phyloP scores from a whole-genome alignment of 2,888 invertebrate species.

The Troglohyphantes excavatus region DNA sequence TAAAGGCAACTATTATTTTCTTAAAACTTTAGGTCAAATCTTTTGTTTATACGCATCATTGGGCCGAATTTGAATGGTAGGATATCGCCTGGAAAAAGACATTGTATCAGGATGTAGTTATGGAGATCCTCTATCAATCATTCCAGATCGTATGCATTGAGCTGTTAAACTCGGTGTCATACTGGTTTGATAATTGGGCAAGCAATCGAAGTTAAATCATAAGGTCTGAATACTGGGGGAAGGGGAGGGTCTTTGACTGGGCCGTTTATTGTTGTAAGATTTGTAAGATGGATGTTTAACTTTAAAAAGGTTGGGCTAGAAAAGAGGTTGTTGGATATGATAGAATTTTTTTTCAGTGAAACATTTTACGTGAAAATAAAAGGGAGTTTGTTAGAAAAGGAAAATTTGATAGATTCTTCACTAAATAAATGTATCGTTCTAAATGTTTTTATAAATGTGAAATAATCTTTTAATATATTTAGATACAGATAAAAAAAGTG shows the following conservation, averaged over 20 bases:
- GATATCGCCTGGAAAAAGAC: background rate
- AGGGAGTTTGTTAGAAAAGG: too few relatives aligned
- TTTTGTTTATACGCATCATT: constrained; percentile 16
- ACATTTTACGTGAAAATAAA: too few relatives aligned
- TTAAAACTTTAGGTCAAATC: constrained; percentile 24
- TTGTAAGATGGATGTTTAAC: background rate
- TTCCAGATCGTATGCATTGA: background rate
- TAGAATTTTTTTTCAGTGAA: too few relatives aligned
- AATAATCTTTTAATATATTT: too few relatives aligned
- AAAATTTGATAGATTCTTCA: too few relatives aligned
- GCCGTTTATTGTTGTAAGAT: background rate
- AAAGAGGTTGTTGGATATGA: background rate
- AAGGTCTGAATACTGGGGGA: background rate
- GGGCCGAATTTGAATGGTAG: background rate
- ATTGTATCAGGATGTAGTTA: constrained; percentile 1
- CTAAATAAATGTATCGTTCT: too few relatives aligned
- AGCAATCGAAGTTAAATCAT: background rate
- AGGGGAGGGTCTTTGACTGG: background rate
- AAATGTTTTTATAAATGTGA: too few relatives aligned
- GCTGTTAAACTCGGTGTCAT: constrained; percentile 1
- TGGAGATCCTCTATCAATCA: background rate
- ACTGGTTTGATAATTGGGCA: background rate
- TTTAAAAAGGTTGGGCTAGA: background rate
- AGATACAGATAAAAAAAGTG: too few relatives aligned
- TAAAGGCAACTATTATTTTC: constrained; percentile 31